phyloP scores from a whole-genome alignment of 1,140 invertebrate species.

The Eriosoma lanigerum region DNA sequence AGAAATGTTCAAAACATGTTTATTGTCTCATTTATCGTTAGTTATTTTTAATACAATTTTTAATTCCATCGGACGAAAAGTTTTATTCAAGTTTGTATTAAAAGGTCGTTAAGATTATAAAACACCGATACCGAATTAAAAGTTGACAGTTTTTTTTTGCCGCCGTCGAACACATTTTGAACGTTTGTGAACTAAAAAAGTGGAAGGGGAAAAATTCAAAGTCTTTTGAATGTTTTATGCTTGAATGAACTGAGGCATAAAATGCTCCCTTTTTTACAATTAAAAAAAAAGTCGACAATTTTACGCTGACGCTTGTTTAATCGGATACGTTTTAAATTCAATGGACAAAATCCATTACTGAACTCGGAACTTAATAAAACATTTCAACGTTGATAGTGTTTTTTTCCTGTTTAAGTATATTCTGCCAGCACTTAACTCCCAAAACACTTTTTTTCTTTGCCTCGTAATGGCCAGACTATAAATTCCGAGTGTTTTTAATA shows the following conservation, averaged over 20 bases:
- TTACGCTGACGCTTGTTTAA: conserved; percentile 49
- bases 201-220: conserved; percentile 31
- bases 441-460: conserved; percentile 24
- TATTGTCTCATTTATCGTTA: not conserved
- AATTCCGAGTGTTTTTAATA: conserved; percentile 17
- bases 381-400: conserved; percentile 39
- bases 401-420: conserved; percentile 31
- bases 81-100: conserved; percentile 49
- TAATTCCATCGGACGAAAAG: conserved; percentile 40
- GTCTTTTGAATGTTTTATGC: conserved; percentile 49
- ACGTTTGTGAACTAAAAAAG: conserved; percentile 32
- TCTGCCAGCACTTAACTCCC: conserved; percentile 28
- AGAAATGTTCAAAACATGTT: not conserved
- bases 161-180: conserved; percentile 43
- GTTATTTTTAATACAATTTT: conserved; percentile 47
- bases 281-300: conserved; percentile 43
- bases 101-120: conserved; percentile 52
- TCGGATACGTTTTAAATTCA: conserved; percentile 47
- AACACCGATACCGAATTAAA: conserved; percentile 52
- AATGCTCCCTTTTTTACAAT: conserved; percentile 35
- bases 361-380: conserved; percentile 43
- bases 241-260: conserved; percentile 34
- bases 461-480: conserved; percentile 13
- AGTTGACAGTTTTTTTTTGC: conserved; percentile 48
- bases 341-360: conserved; percentile 50